Base-by-base conservation (phyloP, 2,113 vertebrate genomes). In the Stigmatopora nigra region DNA sequence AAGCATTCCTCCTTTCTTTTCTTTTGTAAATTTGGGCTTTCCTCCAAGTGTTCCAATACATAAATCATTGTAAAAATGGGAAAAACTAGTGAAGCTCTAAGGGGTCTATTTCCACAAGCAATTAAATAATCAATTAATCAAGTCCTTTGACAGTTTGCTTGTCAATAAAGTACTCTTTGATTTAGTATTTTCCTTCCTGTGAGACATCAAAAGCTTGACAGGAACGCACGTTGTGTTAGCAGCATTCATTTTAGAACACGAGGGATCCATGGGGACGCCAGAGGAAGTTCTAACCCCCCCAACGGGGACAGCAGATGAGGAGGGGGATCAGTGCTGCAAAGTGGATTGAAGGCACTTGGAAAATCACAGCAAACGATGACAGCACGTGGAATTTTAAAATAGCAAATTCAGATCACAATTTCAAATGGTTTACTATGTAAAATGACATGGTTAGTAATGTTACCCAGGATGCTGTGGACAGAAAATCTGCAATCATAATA, bases 121-220 rank as follows among this genome's bases (percentile, higher is more conserved):
- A 22, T 56, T 56, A 16, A 56, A 31, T 31, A 56, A 56, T 56
- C 22, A 15, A 56, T 31, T 31, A 31, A 31, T 31, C 25, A 22
- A 31, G 14, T 13, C 53, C 20, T 31, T 56, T 31, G 6, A 22
- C 19, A 53, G 51, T 53, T 13, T 3, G 4, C 9, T 53, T 53
- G 53, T 31, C 22, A 6, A 16, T 56, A 31, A 76, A 68, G 65
- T n/a, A 31, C 63, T 61, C 69, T 76, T n/a, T 46, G 68, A 72
- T 78, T 83, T 84, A 72, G 73, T 77, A 73, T 80, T 76, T 77
- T 65, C 52, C 62, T 73, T 31, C 67, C 55, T 11, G 68, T 58
- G 59, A 88, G 84, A 72, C 82, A 84, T 85, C 79, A 82, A 81
- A 81, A 79, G 63, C 72, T 69, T 73, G 77, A 83, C 73, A 80